phyloP scores from a whole-genome alignment of 2,888 invertebrate genomes.

The Choristoneura rosaceana region DNA sequence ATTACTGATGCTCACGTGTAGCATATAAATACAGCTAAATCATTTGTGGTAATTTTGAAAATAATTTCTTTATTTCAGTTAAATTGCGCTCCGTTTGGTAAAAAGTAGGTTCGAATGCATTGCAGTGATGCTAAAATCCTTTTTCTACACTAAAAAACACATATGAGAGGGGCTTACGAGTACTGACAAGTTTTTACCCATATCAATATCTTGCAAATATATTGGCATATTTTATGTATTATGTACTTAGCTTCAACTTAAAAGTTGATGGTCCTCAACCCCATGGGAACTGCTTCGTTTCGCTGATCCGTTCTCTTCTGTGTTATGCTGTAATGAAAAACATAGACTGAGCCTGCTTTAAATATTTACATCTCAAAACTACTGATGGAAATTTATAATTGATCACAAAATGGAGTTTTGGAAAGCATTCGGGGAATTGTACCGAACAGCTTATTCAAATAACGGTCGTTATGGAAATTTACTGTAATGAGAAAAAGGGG shows the following conservation, averaged over 20 bases:
- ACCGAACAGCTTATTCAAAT: constrained; percentile 31
- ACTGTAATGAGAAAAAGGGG: constrained; percentile 34
- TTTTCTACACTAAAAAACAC: no score
- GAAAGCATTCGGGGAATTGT: constrained; percentile 33
- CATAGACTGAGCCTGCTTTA: constrained; percentile 28
- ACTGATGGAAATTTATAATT: constrained; percentile 29
- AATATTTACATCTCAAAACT: constrained; percentile 27
- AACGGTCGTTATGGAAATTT: constrained; percentile 39
- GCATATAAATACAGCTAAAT: constrained; percentile 46
- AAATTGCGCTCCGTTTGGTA: background rate
- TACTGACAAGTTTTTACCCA: no score
- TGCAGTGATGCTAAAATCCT: no score
- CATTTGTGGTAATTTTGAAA: constrained; percentile 10
- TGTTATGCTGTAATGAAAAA: constrained; percentile 22
- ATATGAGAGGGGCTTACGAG: no score
- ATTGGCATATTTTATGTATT: no score
- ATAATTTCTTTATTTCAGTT: background rate
- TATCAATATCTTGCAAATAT: no score
- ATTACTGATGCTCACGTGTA: constrained; percentile 52
- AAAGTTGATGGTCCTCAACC: background rate
- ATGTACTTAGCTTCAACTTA: background rate
- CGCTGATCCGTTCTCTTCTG: background rate
- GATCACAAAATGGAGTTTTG: constrained; percentile 28
- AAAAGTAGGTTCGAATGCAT: background rate
- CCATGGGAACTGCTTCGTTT: background rate